Evolutionary conservation across 2,113 vertebrate species (phyloP), one percentile per base, ranked within the genome.

Genomic region (Nerophis ophidion): DNA sequence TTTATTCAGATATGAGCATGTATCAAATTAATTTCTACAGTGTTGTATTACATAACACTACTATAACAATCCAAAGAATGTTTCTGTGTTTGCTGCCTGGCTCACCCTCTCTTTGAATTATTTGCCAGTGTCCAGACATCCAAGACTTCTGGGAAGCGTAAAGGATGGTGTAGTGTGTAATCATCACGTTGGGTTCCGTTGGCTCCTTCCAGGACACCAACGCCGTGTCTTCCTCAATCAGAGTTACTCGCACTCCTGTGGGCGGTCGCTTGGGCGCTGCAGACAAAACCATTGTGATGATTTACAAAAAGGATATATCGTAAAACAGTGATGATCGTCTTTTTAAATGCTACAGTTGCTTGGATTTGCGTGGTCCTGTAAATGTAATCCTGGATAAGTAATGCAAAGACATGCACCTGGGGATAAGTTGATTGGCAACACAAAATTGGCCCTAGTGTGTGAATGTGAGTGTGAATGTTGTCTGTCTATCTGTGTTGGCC

Each of bases 191-290:
- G 47, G 89, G 84, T 44, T 93, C 92, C 0, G 87, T 89, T 0
- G 95, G 95, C 50, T 93, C 91, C 77, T 90, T 92, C 97, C 97
- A 99, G 47, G 96, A 98, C 75, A 98, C 92, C 85, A 99, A 85
- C 44, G 94, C 97, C 1, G 95, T 97, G 81, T 92, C 92, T 6
- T 95, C 93, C 71, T 98, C 95, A 56, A 99, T 98, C 86, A 97
- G 75, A 6, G 92, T 93, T 60, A 92, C 92, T 81, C 93, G 91
- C 47, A 99, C 88, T 68, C 90, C 91, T 56, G 89, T 77, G 0
- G 97, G 97, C 26, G 95, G 92, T 16, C 87, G 91, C 60, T 88
- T 77, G 15, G 96, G 97, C 4, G 93, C 97, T 99, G 88, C 7
- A 66, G 34, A 72, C 46, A 77, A 9, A 71, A 8, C 5, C 65